Conservation (phyloP, 2,888 invertebrate species). For the Aleiodes testaceus region DNA sequence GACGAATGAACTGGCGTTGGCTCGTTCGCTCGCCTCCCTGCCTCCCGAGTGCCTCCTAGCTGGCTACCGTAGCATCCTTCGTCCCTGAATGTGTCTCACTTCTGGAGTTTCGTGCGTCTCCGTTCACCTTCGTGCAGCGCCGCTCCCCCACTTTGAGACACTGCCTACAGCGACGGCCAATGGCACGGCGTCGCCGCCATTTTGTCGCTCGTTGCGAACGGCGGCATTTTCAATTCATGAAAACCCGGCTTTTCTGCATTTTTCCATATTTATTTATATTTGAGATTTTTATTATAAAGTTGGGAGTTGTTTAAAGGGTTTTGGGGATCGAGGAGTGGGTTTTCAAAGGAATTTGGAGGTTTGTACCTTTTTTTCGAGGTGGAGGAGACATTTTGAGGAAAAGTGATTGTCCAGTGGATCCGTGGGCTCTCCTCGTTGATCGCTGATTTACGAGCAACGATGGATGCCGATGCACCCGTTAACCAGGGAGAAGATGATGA, state of each 20-base stretch:
- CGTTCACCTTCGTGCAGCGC: constrained; percentile 52
- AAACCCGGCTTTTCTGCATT: not conserved
- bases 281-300: too few species aligned
- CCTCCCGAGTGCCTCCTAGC: constrained; percentile 62
- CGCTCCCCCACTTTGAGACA: constrained; percentile 44
- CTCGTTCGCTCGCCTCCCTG: constrained; percentile 60
- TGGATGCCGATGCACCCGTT: not conserved
- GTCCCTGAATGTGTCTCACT: constrained; percentile 47
- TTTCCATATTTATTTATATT: too few species aligned
- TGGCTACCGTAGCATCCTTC: constrained; percentile 50
- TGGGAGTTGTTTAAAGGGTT: too few species aligned
- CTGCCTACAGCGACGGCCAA: too few species aligned
- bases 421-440: constrained; percentile 13
- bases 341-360: not conserved
- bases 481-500: not conserved
- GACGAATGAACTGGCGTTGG: constrained; percentile 73
- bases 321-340: too few species aligned
- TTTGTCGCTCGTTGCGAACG: not conserved
- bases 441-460: constrained; percentile 9
- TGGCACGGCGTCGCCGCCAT: too few species aligned
- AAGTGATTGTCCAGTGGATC: constrained; percentile 25
- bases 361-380: not conserved
- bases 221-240: not conserved
- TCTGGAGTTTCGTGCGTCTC: constrained; percentile 25
- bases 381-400: not conserved